Evolutionary conservation across 2,888 invertebrate genomes (phyloP).

Genomic region (Microdon myrmicae): DNA sequence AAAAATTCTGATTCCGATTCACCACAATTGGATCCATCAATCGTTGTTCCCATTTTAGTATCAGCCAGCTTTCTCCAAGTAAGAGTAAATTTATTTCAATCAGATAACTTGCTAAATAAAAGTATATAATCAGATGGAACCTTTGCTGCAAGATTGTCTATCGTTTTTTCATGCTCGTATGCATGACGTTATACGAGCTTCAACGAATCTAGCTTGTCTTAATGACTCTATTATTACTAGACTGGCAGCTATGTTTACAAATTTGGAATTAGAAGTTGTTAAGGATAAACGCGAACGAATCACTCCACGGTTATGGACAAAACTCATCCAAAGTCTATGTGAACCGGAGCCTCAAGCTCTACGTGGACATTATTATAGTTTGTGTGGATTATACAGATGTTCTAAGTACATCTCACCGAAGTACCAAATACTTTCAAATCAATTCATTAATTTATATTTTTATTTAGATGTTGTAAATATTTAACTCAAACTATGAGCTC

Average conservation of each 20-base stretch:
- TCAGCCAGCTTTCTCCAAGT: slow-evolving; percentile 90
- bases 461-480: slow-evolving; percentile 76
- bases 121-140: slow-evolving; percentile 94
- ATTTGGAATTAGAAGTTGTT: slow-evolving; percentile 84
- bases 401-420: slow-evolving; percentile 66
- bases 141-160: slow-evolving; percentile 85
- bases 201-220: slow-evolving; percentile 87
- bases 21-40: slow-evolving; percentile 79
- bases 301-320: slow-evolving; percentile 84
- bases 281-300: slow-evolving; percentile 90
- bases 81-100: not conserved
- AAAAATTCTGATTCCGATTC: slow-evolving; percentile 70
- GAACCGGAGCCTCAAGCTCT: slow-evolving; percentile 80
- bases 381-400: slow-evolving; percentile 82
- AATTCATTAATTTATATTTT: slow-evolving; percentile 56
- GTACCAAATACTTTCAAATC: not conserved
- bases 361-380: slow-evolving; percentile 82
- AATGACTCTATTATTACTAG: slow-evolving; percentile 81
- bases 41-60: slow-evolving; percentile 91
- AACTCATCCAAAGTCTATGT: slow-evolving; percentile 80
- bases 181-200: slow-evolving; percentile 85
- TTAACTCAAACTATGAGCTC: slow-evolving; percentile 77
- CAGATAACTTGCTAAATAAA: no score
- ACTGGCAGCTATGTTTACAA: slow-evolving; percentile 87
- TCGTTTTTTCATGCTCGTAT: slow-evolving; percentile 87